Evolutionary conservation across 2,113 vertebrate genomes (phyloP), one percentile per base, ranked within the genome.

Genomic region (Lynx canadensis): DNA sequence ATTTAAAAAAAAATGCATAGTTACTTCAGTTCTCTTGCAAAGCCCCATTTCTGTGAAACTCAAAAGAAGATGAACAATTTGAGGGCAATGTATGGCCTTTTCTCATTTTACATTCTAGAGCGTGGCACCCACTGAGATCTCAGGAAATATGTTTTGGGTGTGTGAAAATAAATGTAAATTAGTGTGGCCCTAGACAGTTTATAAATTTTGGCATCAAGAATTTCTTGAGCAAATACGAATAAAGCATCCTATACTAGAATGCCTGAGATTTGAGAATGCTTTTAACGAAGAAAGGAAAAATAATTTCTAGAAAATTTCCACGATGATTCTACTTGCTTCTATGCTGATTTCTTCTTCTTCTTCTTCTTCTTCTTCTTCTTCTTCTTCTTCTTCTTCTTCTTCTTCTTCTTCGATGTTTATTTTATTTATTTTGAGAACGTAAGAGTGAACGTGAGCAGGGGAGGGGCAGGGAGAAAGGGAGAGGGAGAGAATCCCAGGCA

Each of bases 271-370:
- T 80, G 15, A 86, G 50, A 69, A 69, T 38, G 10, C 6, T 69
- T 95, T 82, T 73, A 91, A 76, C 55, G n/a, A 97, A 78, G 33
- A 80, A 82, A 86, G 10, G 48, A 80, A 68, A 92, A 93, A 27
- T 13, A 5, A 55, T 91, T 95, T 83, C 81, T 97, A 63, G 19
- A 95, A 66, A 7, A 27, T 87, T 48, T 50, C 41, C 11, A 65
- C 25, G 7, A 3, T 52, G 36, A 16, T 89, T 92, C n/a, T 48
- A 52, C 69, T 84, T 80, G 74, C 33, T 81, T 66, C 45, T 88
- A 52, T 63, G 4, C 65, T 80, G 88, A 87, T 38, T 57, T 1
- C 19, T 57, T 21, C 1, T 45, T 41, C 41, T 41, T 5, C 41
- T 41, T 41, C 41, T 41, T 7, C 41, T 41, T 41, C 41, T 41